phyloP scores from a whole-genome alignment of 2,113 vertebrate genomes.

The Callopanchax toddi region DNA sequence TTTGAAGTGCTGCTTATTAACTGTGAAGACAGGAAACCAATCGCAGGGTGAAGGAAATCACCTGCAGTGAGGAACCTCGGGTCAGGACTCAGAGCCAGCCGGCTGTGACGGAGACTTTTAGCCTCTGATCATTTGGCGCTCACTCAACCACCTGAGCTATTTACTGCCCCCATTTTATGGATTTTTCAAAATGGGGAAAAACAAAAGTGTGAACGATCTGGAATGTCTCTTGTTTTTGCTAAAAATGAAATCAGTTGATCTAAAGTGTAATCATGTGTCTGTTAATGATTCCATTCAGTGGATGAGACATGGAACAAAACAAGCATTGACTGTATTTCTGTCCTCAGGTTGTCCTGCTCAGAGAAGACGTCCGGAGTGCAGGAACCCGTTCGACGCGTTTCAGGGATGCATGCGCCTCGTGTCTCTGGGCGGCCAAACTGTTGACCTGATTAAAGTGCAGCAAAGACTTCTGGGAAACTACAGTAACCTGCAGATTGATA shows the following conservation, averaged over 20 bases:
- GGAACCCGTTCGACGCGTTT: conserved; percentile 83
- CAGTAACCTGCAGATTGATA: conserved; percentile 91
- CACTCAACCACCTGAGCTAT: not conserved
- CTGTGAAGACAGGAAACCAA: no score
- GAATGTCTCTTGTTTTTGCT: no score
- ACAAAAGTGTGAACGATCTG: no score
- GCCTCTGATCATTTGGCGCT: not conserved
- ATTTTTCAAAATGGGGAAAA: no score
- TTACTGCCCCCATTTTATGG: not conserved
- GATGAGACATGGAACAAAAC: not conserved
- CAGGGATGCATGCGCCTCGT: conserved; percentile 92
- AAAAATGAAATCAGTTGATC: not conserved
- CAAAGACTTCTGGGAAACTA: conserved; percentile 88
- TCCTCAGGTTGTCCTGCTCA: conserved; percentile 85
- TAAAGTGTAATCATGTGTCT: not conserved
- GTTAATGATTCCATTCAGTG: not conserved
- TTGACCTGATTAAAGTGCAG: conserved; percentile 90
- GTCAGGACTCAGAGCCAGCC: not conserved
- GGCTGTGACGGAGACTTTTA: not conserved
- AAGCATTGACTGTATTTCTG: not conserved
- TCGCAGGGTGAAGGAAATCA: not conserved
- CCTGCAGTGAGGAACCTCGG: not conserved
- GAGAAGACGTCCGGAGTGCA: conserved; percentile 76
- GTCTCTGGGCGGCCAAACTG: conserved; percentile 75
- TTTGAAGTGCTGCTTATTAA: no score